A percentile compares a stretch with the other conserved stretches of the same genome.
Conservation (phyloP, 2,888 invertebrate species). For the Erebia ligea region DNA sequence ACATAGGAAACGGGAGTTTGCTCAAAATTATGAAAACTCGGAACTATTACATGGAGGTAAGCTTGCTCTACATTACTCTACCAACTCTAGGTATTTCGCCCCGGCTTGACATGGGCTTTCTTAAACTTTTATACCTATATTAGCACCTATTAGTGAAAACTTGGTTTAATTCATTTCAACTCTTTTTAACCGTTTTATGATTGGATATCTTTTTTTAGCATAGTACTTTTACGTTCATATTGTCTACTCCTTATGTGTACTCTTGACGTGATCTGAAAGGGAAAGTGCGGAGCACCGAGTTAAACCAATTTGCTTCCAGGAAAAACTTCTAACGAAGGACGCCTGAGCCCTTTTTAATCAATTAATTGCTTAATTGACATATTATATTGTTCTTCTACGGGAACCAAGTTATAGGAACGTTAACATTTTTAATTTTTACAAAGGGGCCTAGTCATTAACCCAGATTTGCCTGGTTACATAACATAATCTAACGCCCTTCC, state of each 20-base stretch:
- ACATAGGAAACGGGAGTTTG: constrained; percentile 5
- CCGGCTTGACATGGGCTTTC: not conserved
- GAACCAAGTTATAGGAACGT: not conserved
- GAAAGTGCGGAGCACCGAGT: constrained; percentile 48
- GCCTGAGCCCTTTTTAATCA: constrained; percentile 72
- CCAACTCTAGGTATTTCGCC: not conserved
- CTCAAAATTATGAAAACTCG: constrained; percentile 75
- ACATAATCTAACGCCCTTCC: no score
- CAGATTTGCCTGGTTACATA: not conserved
- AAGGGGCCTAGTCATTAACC: not conserved
- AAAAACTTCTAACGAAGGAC: constrained; percentile 73
- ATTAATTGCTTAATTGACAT: constrained; percentile 74
- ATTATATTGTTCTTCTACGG: constrained; percentile 56
- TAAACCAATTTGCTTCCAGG: constrained; percentile 74
- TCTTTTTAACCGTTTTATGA: no score
- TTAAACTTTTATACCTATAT: no score
- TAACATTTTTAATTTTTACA: not conserved
- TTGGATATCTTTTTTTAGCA: constrained; percentile 17
- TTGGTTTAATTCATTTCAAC: no score
- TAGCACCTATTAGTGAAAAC: no score
- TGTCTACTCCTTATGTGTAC: constrained; percentile 40
- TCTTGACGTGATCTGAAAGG: constrained; percentile 46
- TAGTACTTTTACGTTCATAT: constrained; percentile 7
- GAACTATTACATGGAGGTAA: constrained; percentile 75
- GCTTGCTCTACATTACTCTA: constrained; percentile 38